phyloP scores from a whole-genome alignment of 2,888 invertebrate species.

The Xylota sylvarum region DNA sequence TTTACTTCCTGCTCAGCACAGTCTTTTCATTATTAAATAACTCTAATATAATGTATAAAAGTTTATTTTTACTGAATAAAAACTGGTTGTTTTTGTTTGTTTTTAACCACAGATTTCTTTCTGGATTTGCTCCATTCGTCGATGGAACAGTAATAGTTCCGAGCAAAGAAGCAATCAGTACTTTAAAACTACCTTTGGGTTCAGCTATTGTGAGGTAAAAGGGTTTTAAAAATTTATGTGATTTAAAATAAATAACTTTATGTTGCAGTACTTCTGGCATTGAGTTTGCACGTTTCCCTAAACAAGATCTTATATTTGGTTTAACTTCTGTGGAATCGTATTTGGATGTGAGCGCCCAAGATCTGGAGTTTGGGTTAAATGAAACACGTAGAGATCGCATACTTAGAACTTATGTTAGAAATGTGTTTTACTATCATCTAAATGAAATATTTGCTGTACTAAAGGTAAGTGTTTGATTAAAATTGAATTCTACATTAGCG shows the following conservation, averaged over 20 bases:
- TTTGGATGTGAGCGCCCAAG: constrained; percentile 92
- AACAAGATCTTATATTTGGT: constrained; percentile 93
- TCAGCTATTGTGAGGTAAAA: constrained; percentile 86
- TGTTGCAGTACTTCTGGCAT: constrained; percentile 88
- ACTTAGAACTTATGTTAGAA: constrained; percentile 95
- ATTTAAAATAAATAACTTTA: background rate
- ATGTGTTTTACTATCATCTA: constrained; percentile 97
- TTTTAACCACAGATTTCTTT: constrained; percentile 87
- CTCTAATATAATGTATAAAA: too few relatives aligned
- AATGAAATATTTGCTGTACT: constrained; percentile 97
- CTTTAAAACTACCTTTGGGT: constrained; percentile 83
- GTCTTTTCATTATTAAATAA: too few relatives aligned
- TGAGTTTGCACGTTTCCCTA: constrained; percentile 93
- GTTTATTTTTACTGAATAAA: too few relatives aligned
- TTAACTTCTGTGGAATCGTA: constrained; percentile 94
- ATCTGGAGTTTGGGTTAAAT: constrained; percentile 96
- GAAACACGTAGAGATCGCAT: constrained; percentile 94
- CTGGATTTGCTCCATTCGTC: constrained; percentile 97
- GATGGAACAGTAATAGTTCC: constrained; percentile 94
- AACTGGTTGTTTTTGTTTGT: too few relatives aligned
- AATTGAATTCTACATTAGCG: too few relatives aligned
- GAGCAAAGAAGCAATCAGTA: constrained; percentile 82
- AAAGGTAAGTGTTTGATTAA: constrained; percentile 83
- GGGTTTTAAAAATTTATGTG: background rate
- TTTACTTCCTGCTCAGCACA: too few relatives aligned